Conservation (phyloP, 2,113 vertebrate genomes). For the Xerus inauris region DNA sequence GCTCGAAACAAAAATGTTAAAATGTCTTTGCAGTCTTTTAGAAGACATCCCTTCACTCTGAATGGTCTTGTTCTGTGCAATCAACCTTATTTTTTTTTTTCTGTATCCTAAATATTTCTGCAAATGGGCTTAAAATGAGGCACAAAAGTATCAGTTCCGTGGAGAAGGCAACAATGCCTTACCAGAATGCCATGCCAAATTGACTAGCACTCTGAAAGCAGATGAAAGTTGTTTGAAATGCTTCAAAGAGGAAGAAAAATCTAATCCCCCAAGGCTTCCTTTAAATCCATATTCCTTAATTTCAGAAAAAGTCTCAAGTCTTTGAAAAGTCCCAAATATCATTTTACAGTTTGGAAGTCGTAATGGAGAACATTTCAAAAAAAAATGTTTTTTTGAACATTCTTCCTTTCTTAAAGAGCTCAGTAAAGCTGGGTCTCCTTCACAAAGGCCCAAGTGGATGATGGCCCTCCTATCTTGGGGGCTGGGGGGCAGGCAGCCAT, state of each 20-base stretch:
- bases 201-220: conserved; percentile 53
- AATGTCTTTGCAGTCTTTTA: neutral
- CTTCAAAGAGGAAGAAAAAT: conserved; percentile 66
- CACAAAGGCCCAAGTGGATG: neutral
- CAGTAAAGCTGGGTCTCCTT: neutral
- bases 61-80: neutral
- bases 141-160: conserved; percentile 51
- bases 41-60: neutral
- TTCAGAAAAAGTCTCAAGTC: conserved; percentile 71
- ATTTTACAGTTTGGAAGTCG: conserved; percentile 70
- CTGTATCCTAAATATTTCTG: conserved; percentile 16
- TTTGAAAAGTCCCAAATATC: conserved; percentile 70
- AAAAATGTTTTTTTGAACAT: neutral
- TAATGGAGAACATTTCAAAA: conserved; percentile 44
- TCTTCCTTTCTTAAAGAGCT: neutral
- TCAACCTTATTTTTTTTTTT: neutral
- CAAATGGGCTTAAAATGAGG: conserved; percentile 17
- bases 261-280: conserved; percentile 57
- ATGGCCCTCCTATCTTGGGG: neutral
- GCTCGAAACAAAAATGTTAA: neutral
- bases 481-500: neutral
- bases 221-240: conserved; percentile 72
- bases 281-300: conserved; percentile 73
- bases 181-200: conserved; percentile 27
- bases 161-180: neutral